Evolutionary conservation across 2,888 invertebrate genomes (phyloP), one percentile per base, ranked within the genome.

Genomic region (Dyspetes luteomarginatus): DNA sequence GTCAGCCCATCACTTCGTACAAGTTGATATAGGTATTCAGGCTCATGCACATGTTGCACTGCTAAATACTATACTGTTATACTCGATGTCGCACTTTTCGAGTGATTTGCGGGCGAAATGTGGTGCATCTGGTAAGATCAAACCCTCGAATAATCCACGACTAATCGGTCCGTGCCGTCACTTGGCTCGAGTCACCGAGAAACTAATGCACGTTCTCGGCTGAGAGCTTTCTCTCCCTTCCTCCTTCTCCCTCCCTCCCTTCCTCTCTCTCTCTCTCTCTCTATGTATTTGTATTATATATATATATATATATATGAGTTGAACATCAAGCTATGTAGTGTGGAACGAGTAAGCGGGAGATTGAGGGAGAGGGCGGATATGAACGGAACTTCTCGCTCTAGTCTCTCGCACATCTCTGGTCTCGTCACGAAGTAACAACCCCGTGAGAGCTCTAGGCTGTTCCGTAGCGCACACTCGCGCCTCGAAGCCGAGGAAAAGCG

Each of bases 141-240:
- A 77, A 80, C 76, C 77, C 77, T 71, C 80, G 80, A 82, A 82
- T 82, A 80, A 82, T 79, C 79, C 79, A 50, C 79, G 69, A 75
- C 79, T 79, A 79, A 79, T 79, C 79, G 79, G 68, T 74, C 64
- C 41, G 79, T 50, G 50, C 64, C 68, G 74, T 69, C 74, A 48
- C 69, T 79, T 79, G 79, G 79, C 79, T 74, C 69, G 69, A 41
- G 22, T 50, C 64, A 22, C 68, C 24, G 56, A 58, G 43, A 74
- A 71, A 75, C 69, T 79, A 74, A 71, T 79, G 79, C 69, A 36
- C 73, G 9, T 43, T 36, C 5, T 26, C 55, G 9, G 24, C 22
- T 1, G n/a, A 12, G n/a, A 26, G 19, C 62, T 24, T 36, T 45
- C 41, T 60, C 58, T 17, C 30, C 28, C n/a, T 28, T 56, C 56